Conservation (phyloP, 2,797 vertebrate genomes). For the Lacerta bilineata region DNA sequence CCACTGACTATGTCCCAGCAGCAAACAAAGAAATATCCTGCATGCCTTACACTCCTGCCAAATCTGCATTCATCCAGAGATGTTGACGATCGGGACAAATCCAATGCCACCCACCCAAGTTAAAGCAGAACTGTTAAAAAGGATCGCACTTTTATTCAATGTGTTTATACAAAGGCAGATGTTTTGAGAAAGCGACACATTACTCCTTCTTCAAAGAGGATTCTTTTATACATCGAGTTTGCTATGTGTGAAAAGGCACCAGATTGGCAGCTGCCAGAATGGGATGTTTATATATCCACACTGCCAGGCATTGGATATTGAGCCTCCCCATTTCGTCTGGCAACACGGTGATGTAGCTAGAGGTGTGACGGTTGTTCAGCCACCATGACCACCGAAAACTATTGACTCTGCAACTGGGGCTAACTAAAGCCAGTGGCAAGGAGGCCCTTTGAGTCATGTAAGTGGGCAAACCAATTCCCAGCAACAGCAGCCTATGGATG, state of each 20-base stretch:
- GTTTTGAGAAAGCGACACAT: slow-evolving; percentile 44
- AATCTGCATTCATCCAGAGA: slow-evolving; percentile 25
- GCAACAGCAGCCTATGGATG: not conserved
- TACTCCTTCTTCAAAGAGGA: slow-evolving; percentile 25
- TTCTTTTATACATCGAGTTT: slow-evolving; percentile 30
- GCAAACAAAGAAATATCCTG: not conserved
- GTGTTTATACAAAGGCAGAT: slow-evolving; percentile 36
- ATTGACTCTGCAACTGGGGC: not conserved
- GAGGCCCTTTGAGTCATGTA: not conserved
- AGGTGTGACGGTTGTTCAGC: slow-evolving; percentile 10
- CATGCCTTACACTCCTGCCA: not conserved
- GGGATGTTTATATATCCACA: slow-evolving; percentile 36
- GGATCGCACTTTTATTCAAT: not conserved
- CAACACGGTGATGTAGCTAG: not conserved
- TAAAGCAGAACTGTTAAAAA: slow-evolving; percentile 33
- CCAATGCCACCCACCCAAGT: not conserved
- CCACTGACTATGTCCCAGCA: too few relatives aligned
- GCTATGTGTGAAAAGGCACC: not conserved
- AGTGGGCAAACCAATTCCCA: not conserved
- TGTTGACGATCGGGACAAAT: not conserved
- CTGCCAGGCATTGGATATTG: not conserved
- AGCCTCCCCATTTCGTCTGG: not conserved
- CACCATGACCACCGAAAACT: not conserved
- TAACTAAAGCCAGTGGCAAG: not conserved
- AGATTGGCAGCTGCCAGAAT: slow-evolving; percentile 14